Evolutionary conservation across 1,140 invertebrate species (phyloP), one percentile per base, ranked within the genome.

Genomic region (Schlechtendalia chinensis): DNA sequence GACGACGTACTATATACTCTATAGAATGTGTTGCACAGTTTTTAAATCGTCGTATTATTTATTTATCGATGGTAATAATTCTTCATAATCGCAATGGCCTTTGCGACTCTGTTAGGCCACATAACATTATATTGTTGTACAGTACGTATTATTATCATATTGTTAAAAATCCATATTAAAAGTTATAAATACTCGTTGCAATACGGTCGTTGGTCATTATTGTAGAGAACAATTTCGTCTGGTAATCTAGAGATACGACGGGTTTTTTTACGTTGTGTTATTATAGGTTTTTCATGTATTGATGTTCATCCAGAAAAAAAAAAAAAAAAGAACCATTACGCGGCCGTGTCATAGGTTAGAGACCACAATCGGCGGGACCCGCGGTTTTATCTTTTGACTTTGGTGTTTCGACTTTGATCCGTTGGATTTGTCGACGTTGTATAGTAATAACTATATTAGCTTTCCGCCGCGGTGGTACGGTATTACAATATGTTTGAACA

Each of bases 371-470:
- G 63, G n/a, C 19, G 63, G 39, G 39, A 45, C 39, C 32, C 14
- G n/a, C 14, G 14, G 32, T 45, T 67, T 67, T 67, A 67, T 67
- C 63, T 67, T 67, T 67, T 45, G 63, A 67, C 63, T 65, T 65
- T 65, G 63, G 24, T 39, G 39, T 65, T 65, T 65, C n/a, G 63
- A 65, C 63, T 67, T 67, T 67, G 63, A 67, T 45, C 63, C 47
- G 67, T 50, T 27, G 22, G 17, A 71, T 27, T 53, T 27, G 22
- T 71, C 47, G 67, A 71, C 67, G 45, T 50, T 71, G 67, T 53
- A 27, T 19, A 67, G 6, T 54, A n/a, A 54, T 54, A 54, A 17
- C 3, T 5, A 1, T 54, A 17, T 54, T 54, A 54, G 1, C 4
- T 54, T 4, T 12, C 1, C 47, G 39, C 10, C 10, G 39, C 10